Evolutionary conservation across 2,113 vertebrate genomes (phyloP), one percentile per base, ranked within the genome.

Genomic region (Rhinoderma darwinii): DNA sequence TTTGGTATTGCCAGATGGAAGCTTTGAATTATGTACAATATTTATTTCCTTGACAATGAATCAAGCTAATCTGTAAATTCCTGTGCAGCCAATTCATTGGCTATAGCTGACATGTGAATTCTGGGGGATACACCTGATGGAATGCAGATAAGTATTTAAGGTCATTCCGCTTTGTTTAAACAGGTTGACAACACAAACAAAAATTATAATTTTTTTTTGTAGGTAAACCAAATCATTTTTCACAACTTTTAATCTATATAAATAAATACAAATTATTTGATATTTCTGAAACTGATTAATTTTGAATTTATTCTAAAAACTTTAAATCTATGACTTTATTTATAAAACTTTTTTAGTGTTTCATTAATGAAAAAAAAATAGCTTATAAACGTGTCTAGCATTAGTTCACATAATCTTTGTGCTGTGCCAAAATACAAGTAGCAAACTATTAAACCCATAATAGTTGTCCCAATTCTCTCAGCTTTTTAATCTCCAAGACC

Each of bases 401-500:
- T 85, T 85, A 85, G 41, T 84, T 75, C 51, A 75, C 83, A 30
- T 37, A 35, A 76, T 75, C 54, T 27, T 30, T 47, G 51, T 84
- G 47, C 27, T 9, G 47, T 86, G 77, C 77, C 78, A 86, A 81
- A 86, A 81, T 59, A 73, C 66, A 82, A 86, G 78, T 72, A 82
- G 70, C 63, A 32, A 81, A 86, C 66, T 68, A 81, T 86, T 86
- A 86, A 85, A 80, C 37, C 85, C 66, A 73, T 82, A 56, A 74
- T 81, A 81, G 63, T 81, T 54, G 77, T 86, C 77, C 77, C 61
- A 86, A 81, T 74, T 73, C 78, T 87, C 77, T 78, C 75, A 70
- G 56, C 74, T 87, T 87, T 87, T 74, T 75, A 74, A 82, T 82
- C 85, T 82, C 35, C 41, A 44, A 82, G 74, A 87, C 78, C 51